phyloP scores from a whole-genome alignment of 1,140 invertebrate species.

The Tachypleus tridentatus region DNA sequence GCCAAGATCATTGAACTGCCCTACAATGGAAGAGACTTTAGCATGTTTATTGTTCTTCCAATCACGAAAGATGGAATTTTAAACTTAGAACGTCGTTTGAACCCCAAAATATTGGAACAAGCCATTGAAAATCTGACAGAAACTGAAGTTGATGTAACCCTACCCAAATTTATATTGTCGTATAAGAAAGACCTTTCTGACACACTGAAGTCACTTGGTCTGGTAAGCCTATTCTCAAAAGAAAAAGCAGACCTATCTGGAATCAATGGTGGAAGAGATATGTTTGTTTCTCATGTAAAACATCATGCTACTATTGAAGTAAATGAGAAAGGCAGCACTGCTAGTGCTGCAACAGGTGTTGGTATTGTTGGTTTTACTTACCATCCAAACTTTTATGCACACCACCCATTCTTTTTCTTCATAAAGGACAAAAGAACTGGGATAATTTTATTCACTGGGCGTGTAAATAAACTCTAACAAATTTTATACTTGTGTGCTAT shows the following conservation, averaged over 20 bases:
- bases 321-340: conserved; percentile 58
- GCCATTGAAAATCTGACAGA: conserved; percentile 4
- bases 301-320: conserved; percentile 45
- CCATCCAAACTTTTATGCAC: conserved; percentile 12
- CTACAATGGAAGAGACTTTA: conserved; percentile 41
- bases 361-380: conserved; percentile 25
- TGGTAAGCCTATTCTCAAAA: conserved; percentile 49
- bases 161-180: conserved; percentile 12
- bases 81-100: conserved; percentile 8
- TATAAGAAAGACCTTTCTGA: conserved; percentile 12
- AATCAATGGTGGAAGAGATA: conserved; percentile 29
- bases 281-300: conserved; percentile 47
- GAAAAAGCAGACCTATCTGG: conserved; percentile 43
- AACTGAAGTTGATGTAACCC: conserved; percentile 12
- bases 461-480: conserved; percentile 11
- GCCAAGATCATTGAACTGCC: conserved; percentile 37
- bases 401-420: conserved; percentile 23
- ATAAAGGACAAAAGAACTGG: conserved; percentile 10
- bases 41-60: conserved; percentile 32
- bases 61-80: conserved; percentile 16
- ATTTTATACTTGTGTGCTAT: too few relatives aligned
- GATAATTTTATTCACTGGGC: conserved; percentile 18
- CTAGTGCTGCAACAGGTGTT: conserved; percentile 48
- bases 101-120: conserved; percentile 1
- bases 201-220: conserved; percentile 44